Evolutionary conservation across 2,888 invertebrate species (phyloP), one percentile per base, ranked within the genome.

Genomic region (Drosophila eohydei): DNA sequence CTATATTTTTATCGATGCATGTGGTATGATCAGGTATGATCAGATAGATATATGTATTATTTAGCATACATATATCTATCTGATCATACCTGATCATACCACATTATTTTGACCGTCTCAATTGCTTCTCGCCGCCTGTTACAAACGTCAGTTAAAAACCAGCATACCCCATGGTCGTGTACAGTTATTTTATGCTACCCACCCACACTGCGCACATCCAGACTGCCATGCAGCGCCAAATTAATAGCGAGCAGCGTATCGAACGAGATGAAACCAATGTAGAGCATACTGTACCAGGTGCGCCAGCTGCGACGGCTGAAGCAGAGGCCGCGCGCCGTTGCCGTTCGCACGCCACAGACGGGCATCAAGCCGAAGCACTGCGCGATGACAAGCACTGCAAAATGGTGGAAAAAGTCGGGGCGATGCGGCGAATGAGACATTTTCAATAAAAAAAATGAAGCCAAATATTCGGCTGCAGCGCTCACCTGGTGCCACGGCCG

Each of bases 351-450:
- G 0, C 92, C 92, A 36, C 83, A 75, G 12, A 92, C 91, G 3
- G 92, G 92, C 91, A 92, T 91, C 16, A 91, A 52, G 28, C 91
- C 84, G 43, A 92, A 92, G 43, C 87, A 88, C 57, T 92, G 92
- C 3, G 91, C 92, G 65, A 92, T 76, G 40, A 87, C 80, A 14
- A 92, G 75, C 50, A 92, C 92, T 89, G 48, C 3, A 28, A 46
- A 14, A 43, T 5, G 26, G 11, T 12, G 32, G 14, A 14, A 1
- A 12, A 2, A 1, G 5, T 9, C 2, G 21, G 9, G 12, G 21
- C 21, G 3, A 2, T 7, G 9, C 2, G 12, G 7, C 4, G n/a
- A 1, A 3, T n/a, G n/a, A n/a, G n/a, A 0, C 6, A 56, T 34
- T 36, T 34, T 34, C 28, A 54, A n/a, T 54, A 5, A 38, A 30